A percentile compares a stretch with the other conserved stretches of the same genome.
Evolutionary conservation across 92 coral and sea anemone genomes (phyloP).

Genomic region (Chrysogorgia sp.): DNA sequence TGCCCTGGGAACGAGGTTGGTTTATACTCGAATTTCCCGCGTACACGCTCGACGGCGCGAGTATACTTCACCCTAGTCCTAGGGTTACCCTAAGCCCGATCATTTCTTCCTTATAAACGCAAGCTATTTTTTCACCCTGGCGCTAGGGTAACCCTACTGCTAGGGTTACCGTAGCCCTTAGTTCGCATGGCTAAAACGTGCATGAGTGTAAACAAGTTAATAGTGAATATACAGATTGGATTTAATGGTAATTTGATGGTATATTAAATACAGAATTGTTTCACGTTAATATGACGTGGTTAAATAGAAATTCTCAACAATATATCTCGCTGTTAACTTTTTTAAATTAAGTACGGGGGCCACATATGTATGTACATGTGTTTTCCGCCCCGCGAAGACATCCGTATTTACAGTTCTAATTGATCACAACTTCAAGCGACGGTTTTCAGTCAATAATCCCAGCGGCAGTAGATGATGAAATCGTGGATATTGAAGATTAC

Average conservation of each 20-base stretch:
- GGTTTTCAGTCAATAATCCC: neutral
- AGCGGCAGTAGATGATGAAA: too few species aligned
- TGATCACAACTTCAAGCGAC: neutral
- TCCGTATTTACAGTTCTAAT: neutral
- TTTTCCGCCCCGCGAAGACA: neutral
- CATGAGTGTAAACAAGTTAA: neutral
- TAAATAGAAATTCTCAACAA: neutral
- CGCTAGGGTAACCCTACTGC: too few species aligned
- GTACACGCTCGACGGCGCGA: too few species aligned
- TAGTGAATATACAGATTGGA: neutral
- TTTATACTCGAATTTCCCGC: too few species aligned
- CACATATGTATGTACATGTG: neutral
- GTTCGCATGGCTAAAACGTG: too few species aligned
- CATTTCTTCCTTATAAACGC: too few species aligned
- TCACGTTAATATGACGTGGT: constrained; percentile 1
- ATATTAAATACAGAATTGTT: neutral
- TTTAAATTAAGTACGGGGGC: neutral
- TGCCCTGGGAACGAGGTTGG: too few species aligned
- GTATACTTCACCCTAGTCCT: too few species aligned
- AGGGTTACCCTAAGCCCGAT: too few species aligned
- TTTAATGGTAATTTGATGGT: neutral
- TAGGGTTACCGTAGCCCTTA: too few species aligned
- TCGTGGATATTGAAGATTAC: too few species aligned
- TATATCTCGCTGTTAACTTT: neutral
- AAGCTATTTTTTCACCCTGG: too few species aligned